These are phyloP conservation scores for Sebastes kiyomatsui DNA, from an alignment of 2,797 vertebrate genomes.

Conservation along the genomic window DNA sequence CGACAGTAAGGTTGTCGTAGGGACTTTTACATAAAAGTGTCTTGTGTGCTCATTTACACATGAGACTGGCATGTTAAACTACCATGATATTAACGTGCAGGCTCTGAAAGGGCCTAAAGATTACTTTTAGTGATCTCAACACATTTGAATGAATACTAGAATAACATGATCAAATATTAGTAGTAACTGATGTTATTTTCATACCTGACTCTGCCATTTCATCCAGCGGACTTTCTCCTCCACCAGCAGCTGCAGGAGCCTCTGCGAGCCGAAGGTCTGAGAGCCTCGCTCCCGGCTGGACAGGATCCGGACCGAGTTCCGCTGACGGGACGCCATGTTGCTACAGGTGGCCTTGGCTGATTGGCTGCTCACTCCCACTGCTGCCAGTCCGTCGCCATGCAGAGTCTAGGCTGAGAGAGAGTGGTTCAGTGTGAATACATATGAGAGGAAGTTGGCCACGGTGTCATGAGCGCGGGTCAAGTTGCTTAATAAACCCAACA, in stretches of 20 bases:
- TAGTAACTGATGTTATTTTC: too few relatives aligned
- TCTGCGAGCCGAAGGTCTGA: conserved; percentile 90
- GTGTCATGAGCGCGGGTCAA: not conserved
- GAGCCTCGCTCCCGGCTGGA: conserved; percentile 93
- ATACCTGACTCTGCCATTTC: conserved; percentile 99
- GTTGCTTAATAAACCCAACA: not conserved
- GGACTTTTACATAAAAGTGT: too few relatives aligned
- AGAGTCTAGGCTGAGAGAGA: conserved; percentile 77
- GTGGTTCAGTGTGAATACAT: not conserved
- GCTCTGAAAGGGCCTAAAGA: too few relatives aligned
- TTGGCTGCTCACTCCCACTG: conserved; percentile 71
- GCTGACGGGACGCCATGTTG: conserved; percentile 88
- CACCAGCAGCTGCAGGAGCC: conserved; percentile 95
- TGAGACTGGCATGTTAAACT: too few relatives aligned
- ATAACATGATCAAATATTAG: too few relatives aligned
- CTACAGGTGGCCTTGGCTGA: conserved; percentile 73
- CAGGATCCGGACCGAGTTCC: conserved; percentile 96
- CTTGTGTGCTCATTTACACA: too few relatives aligned
- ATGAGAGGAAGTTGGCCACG: not conserved
- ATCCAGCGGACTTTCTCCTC: conserved; percentile 98
- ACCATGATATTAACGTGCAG: too few relatives aligned
- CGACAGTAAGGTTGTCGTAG: too few relatives aligned
- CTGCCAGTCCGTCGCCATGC: conserved; percentile 82
- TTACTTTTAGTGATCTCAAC: too few relatives aligned
- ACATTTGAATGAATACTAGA: too few relatives aligned